Percentiles rank a stretch among this genome's conserved stretches.
These are phyloP conservation scores for Piprites chloris DNA, from an alignment of 2,113 vertebrate species.

Conservation along the genomic window DNA sequence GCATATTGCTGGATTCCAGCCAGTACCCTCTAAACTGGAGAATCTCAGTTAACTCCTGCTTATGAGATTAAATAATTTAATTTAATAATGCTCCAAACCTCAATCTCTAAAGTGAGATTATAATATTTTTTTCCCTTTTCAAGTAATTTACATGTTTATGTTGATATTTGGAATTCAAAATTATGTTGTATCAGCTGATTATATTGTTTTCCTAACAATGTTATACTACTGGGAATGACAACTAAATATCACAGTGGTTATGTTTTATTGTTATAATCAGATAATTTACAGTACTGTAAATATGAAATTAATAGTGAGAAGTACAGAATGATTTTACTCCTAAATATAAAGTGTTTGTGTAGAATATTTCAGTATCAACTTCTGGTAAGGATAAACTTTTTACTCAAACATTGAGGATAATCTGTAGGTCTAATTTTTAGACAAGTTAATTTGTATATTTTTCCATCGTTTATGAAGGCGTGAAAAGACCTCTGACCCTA, in stretches of 20 bases:
- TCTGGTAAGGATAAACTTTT: background rate
- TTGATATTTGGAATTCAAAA: background rate
- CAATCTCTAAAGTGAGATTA: background rate
- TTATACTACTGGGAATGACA: background rate
- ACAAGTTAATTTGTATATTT: conserved; percentile 7
- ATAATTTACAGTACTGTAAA: background rate
- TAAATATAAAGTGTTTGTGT: background rate
- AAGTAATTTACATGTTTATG: background rate
- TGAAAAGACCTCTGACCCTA: background rate
- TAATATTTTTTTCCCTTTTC: background rate
- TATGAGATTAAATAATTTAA: background rate
- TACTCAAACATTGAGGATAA: background rate
- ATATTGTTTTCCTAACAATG: background rate
- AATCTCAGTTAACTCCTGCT: background rate
- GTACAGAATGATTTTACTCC: background rate
- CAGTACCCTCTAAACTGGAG: background rate
- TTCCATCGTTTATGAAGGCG: background rate
- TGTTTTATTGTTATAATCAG: background rate
- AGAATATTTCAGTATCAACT: background rate
- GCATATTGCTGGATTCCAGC: background rate
- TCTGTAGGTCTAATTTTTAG: background rate
- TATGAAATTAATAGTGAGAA: background rate
- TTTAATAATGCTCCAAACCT: background rate
- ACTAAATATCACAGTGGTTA: background rate
- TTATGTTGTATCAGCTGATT: background rate